Conservation (phyloP, 2,888 invertebrate genomes). For the Calameuta pallipes region DNA sequence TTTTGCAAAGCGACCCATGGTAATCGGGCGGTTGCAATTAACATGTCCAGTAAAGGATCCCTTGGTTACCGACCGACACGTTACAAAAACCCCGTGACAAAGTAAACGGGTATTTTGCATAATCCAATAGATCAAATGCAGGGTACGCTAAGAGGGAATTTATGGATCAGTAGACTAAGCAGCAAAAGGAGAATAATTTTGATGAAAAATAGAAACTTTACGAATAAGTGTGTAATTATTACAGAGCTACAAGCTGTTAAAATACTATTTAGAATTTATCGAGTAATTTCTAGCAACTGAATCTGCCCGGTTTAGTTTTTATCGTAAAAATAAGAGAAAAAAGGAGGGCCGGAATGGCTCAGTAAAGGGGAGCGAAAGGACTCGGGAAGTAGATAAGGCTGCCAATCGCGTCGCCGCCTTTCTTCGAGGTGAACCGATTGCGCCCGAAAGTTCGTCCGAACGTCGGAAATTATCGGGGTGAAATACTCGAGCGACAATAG, state of each 20-base stretch:
- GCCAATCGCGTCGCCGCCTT: not conserved
- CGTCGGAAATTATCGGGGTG: not conserved
- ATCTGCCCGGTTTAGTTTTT: not conserved
- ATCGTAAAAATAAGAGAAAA: not conserved
- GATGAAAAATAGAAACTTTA: not conserved
- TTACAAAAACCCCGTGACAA: not conserved
- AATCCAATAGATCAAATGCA: not conserved
- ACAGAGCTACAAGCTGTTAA: not conserved
- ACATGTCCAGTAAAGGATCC: not conserved
- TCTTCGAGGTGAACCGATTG: not conserved
- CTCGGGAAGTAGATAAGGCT: not conserved
- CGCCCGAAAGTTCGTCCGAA: not conserved
- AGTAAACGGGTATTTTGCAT: not conserved
- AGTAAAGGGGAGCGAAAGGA: not conserved
- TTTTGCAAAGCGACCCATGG: not conserved
- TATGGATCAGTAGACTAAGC: too few relatives aligned
- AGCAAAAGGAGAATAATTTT: too few relatives aligned
- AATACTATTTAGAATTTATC: not conserved
- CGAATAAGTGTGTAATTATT: too few relatives aligned
- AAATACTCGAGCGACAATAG: conserved; percentile 1
- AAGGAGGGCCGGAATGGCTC: not conserved
- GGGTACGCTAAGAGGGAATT: too few relatives aligned
- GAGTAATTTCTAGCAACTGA: not conserved
- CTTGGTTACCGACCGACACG: not conserved
- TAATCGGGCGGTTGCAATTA: not conserved